phyloP scores from a whole-genome alignment of 2,797 vertebrate species.

The Diceros bicornis region DNA sequence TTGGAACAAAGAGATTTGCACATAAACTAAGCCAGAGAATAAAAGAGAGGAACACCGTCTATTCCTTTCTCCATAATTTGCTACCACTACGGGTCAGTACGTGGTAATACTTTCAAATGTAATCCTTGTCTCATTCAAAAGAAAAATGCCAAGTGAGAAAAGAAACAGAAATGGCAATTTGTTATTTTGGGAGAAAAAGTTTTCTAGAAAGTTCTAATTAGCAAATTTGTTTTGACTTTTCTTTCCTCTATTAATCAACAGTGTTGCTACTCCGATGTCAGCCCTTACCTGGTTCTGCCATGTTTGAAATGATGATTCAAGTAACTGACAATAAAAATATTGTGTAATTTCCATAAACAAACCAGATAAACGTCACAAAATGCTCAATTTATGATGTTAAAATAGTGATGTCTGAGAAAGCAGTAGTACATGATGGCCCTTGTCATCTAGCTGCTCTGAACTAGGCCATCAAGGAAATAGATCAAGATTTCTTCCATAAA shows the following conservation, averaged over 20 bases:
- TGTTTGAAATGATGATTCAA: not conserved
- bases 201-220: slow-evolving; percentile 41
- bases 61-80: not conserved
- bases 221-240: slow-evolving; percentile 26
- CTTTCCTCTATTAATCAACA: not conserved
- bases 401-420: not conserved
- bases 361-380: not conserved
- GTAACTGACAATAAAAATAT: slow-evolving; percentile 31
- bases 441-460: not conserved
- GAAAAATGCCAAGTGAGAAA: not conserved
- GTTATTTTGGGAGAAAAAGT: not conserved
- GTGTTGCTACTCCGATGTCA: not conserved
- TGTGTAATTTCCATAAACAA: not conserved
- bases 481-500: slow-evolving; percentile 5
- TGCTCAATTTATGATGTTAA: not conserved
- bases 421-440: not conserved
- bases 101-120: not conserved
- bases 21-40: not conserved
- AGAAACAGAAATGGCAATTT: not conserved
- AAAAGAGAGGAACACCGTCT: not conserved
- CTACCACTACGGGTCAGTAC: not conserved
- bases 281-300: not conserved
- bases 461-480: not conserved
- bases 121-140: slow-evolving; percentile 6
- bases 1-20: slow-evolving; percentile 31